A percentile compares a stretch with the other conserved stretches of the same genome.
These are phyloP conservation scores for Sebastes dallii DNA, from an alignment of 2,797 vertebrate genomes.

Conservation along the genomic window DNA sequence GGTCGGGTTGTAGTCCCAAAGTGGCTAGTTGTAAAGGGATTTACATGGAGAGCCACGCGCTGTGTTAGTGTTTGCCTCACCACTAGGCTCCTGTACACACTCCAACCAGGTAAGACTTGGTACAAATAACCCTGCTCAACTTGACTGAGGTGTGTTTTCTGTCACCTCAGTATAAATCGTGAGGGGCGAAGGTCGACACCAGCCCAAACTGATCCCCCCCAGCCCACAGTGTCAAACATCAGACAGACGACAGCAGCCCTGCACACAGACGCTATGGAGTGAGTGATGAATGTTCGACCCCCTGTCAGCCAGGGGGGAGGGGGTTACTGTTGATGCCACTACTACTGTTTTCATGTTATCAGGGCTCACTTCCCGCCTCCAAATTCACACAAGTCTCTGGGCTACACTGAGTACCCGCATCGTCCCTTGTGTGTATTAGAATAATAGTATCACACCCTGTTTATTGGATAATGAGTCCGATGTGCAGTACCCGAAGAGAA, in stretches of 20 bases:
- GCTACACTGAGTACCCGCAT: neutral
- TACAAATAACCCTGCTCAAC: conserved; percentile 69
- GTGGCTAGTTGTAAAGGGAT: neutral
- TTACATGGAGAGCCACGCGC: neutral
- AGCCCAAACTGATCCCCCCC: conserved; percentile 72
- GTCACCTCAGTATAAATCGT: conserved; percentile 81
- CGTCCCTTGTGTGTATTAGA: neutral
- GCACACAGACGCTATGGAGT: conserved; percentile 82
- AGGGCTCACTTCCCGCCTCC: neutral
- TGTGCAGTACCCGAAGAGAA: too few relatives aligned
- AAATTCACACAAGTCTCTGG: neutral
- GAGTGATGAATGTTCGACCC: conserved; percentile 75
- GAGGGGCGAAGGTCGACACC: conserved; percentile 78
- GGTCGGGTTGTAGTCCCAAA: neutral
- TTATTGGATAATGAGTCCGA: neutral
- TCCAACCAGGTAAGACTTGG: conserved; percentile 70
- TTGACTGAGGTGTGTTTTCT: conserved; percentile 83
- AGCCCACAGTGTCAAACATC: conserved; percentile 75
- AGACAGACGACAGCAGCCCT: conserved; percentile 74
- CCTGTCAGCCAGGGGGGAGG: conserved; percentile 3
- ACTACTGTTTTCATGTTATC: conserved; percentile 52
- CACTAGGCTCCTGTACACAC: conserved; percentile 37
- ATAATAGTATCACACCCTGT: neutral
- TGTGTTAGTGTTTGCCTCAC: conserved; percentile 7
- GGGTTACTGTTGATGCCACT: conserved; percentile 41